These are phyloP conservation scores for Hesperia comma DNA, from an alignment of 2,888 invertebrate species.

Conservation along the genomic window DNA sequence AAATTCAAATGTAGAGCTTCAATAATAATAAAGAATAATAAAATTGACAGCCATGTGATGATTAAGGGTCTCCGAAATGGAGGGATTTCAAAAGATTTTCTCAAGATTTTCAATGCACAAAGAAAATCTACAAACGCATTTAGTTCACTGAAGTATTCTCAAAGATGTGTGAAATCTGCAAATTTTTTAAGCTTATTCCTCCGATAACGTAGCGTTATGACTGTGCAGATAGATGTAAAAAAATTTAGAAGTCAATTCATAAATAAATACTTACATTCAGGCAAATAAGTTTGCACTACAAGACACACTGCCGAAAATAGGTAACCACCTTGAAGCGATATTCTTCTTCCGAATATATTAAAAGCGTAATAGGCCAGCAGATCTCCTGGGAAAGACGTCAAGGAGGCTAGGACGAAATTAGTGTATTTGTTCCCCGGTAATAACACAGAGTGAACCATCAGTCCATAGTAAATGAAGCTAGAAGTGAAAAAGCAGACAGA, in stretches of 20 bases:
- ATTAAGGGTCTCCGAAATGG: no score
- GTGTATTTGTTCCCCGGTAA: conserved; percentile 71
- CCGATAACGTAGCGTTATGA: no score
- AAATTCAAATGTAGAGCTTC: background rate
- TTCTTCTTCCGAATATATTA: conserved; percentile 62
- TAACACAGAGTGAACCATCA: conserved; percentile 62
- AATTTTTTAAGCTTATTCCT: no score
- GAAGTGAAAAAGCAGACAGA: conserved; percentile 68
- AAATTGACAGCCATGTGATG: no score
- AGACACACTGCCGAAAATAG: conserved; percentile 59
- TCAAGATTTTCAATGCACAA: no score
- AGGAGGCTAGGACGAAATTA: conserved; percentile 63
- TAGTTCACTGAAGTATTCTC: no score
- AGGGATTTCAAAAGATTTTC: no score
- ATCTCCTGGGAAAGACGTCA: conserved; percentile 70
- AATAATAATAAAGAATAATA: no score
- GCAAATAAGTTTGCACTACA: conserved; percentile 60
- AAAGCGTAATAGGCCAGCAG: conserved; percentile 61
- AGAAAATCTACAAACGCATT: no score
- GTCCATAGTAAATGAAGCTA: conserved; percentile 69
- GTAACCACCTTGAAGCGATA: conserved; percentile 64
- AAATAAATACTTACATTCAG: conserved; percentile 59
- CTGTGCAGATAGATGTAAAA: no score
- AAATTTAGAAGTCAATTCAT: conserved; percentile 12
- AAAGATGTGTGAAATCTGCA: no score